phyloP scores from a whole-genome alignment of 2,113 vertebrate genomes.

The Antennarius striatus region DNA sequence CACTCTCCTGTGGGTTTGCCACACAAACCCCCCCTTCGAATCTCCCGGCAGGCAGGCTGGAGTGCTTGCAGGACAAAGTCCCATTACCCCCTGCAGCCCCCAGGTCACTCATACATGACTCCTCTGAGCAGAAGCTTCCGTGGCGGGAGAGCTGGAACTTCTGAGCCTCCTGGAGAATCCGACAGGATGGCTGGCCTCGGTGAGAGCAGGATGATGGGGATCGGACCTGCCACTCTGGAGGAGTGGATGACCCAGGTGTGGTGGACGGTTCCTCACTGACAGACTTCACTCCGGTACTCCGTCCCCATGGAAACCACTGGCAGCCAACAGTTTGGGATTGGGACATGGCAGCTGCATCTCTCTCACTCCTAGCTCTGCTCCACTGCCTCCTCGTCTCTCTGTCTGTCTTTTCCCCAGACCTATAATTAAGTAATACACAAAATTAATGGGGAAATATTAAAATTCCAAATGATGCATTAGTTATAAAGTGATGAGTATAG shows the following conservation, averaged over 20 bases:
- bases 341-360: conserved; percentile 61
- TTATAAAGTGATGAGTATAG: too few species aligned
- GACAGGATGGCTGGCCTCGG: conserved; percentile 42
- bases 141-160: conserved; percentile 81
- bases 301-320: conserved; percentile 68
- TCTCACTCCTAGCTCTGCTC: conserved; percentile 57
- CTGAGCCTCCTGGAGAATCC: conserved; percentile 77
- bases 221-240: conserved; percentile 40
- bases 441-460: too few species aligned
- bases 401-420: conserved; percentile 48
- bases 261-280: conserved; percentile 59
- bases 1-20: conserved; percentile 60
- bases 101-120: conserved; percentile 66
- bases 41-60: conserved; percentile 48
- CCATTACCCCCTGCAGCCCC: conserved; percentile 25
- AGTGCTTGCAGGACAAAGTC: conserved; percentile 50
- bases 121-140: conserved; percentile 87
- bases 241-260: conserved; percentile 13
- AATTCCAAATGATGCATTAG: too few species aligned
- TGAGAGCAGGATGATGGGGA: conserved; percentile 50
- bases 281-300: conserved; percentile 52
- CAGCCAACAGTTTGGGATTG: conserved; percentile 76
- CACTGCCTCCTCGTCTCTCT: conserved; percentile 57
- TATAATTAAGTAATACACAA: conserved; percentile 23
- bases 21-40: conserved; percentile 36